These are phyloP conservation scores for Drosophila guanche DNA, from an alignment of 1,140 invertebrate genomes.

Conservation along the genomic window DNA sequence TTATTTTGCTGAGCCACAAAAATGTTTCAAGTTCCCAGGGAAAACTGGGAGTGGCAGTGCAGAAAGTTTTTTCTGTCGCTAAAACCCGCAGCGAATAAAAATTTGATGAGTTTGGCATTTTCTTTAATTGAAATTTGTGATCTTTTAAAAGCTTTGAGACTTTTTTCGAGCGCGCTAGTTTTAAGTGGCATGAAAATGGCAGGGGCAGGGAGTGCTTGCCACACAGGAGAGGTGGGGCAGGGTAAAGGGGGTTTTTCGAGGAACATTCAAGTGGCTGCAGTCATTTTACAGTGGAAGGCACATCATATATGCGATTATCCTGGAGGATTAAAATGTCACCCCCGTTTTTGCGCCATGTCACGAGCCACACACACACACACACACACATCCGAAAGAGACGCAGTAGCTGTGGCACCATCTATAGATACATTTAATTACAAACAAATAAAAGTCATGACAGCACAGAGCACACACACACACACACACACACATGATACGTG, in stretches of 20 bases:
- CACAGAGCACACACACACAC: slow-evolving; percentile 42
- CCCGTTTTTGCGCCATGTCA: slow-evolving; percentile 66
- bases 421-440: slow-evolving; percentile 82
- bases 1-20: slow-evolving; percentile 53
- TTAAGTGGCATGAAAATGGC: slow-evolving; percentile 23
- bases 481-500: slow-evolving; percentile 28
- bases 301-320: slow-evolving; percentile 81
- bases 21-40: slow-evolving; percentile 52
- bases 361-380: slow-evolving; percentile 3
- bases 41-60: slow-evolving; percentile 31
- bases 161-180: slow-evolving; percentile 28
- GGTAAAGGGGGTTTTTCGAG: background rate
- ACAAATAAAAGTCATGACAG: slow-evolving; percentile 83
- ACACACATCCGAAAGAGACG: slow-evolving; percentile 40
- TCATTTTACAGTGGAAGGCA: slow-evolving; percentile 58
- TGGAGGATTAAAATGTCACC: slow-evolving; percentile 82
- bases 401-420: background rate
- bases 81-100: slow-evolving; percentile 76
- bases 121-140: slow-evolving; percentile 83
- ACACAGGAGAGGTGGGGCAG: background rate
- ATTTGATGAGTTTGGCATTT: slow-evolving; percentile 83
- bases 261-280: slow-evolving; percentile 69
- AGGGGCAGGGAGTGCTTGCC: no score
- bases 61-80: slow-evolving; percentile 59
- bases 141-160: slow-evolving; percentile 80